phyloP scores from a whole-genome alignment of 1,140 invertebrate species.

The Zaprionus inermis region DNA sequence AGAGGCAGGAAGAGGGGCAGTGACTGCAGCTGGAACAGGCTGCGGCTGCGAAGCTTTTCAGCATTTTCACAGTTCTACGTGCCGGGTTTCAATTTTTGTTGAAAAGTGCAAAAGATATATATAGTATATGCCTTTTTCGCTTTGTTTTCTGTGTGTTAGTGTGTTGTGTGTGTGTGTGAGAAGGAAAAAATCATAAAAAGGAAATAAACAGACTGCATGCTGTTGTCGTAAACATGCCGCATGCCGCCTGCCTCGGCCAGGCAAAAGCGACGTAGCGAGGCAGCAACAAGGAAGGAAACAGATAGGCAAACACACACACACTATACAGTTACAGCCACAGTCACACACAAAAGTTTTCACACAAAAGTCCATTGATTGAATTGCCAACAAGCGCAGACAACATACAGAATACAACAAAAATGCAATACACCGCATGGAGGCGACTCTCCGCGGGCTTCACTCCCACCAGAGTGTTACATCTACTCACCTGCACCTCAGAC shows the following conservation, averaged over 20 bases:
- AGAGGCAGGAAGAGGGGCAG: conserved; percentile 29
- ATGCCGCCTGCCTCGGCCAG: conserved; percentile 73
- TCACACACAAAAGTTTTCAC: conserved; percentile 36
- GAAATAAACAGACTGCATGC: conserved; percentile 75
- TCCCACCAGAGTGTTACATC: too few relatives aligned
- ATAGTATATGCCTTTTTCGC: conserved; percentile 9
- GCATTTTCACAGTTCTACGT: conserved; percentile 69
- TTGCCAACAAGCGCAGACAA: conserved; percentile 58
- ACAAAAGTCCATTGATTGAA: conserved; percentile 79
- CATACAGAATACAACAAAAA: conserved; percentile 10
- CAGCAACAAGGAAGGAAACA: too few relatives aligned
- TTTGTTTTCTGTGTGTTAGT: neutral
- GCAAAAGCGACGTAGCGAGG: conserved; percentile 65
- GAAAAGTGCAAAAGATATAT: conserved; percentile 68
- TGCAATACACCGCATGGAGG: neutral
- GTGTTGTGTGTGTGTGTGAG: conserved; percentile 9
- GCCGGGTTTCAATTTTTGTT: conserved; percentile 77
- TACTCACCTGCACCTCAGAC: conserved; percentile 82
- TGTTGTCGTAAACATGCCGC: conserved; percentile 75
- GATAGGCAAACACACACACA: conserved; percentile 63
- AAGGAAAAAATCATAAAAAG: conserved; percentile 55
- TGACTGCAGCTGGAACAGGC: conserved; percentile 13
- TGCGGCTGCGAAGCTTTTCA: neutral
- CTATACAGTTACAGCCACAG: conserved; percentile 38
- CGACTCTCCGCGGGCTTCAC: too few relatives aligned